Base-by-base conservation (phyloP, 2,113 vertebrate genomes). In the Cyprinodon brontotheroides region DNA sequence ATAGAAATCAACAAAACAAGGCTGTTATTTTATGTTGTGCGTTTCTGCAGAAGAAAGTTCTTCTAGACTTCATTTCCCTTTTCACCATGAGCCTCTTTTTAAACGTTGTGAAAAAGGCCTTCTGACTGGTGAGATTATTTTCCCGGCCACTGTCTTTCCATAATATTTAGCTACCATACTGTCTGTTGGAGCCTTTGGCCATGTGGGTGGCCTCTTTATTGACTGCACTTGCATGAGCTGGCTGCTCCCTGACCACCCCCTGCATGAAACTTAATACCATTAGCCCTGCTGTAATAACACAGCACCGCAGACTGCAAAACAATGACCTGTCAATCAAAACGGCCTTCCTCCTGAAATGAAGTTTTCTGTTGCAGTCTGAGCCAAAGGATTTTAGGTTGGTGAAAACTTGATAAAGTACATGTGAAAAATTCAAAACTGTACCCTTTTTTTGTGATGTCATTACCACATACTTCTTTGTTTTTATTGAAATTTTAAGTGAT, bases 281-380 rank as follows among this genome's bases (percentile, higher is more conserved):
- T 48, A 87, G 80, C 78, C 89, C 83, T 80, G 74, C 84, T 91
- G 87, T 79, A 89, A 93, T 86, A 92, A 92, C 92, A 92, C 75
- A 20, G 81, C 75, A 64, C 77, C 66, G 72, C 70, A 66, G 86
- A 75, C 72, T 78, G 65, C 39, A 77, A 89, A 91, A 90, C 87
- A 87, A 88, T 87, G 84, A 78, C 75, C 81, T 82, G 91, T 84
- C 92, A 91, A 62, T 93, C 92, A 91, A 45, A 62, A 3, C 43
- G 45, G 74, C 64, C 64, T 65, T 70, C 45, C 9, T 62, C 36
- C 75, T 68, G 38, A 73, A 61, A 47, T 5, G 65, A 72, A 65
- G 43, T 73, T 67, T 78, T 40, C 3, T 36, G 20, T 73, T 73
- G 17, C 50, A n/a, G 17, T n/a, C 50, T 20, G 50, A 7, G 17